These are phyloP conservation scores for Orchestes rusci DNA, from an alignment of 2,888 invertebrate genomes.

Conservation along the genomic window DNA sequence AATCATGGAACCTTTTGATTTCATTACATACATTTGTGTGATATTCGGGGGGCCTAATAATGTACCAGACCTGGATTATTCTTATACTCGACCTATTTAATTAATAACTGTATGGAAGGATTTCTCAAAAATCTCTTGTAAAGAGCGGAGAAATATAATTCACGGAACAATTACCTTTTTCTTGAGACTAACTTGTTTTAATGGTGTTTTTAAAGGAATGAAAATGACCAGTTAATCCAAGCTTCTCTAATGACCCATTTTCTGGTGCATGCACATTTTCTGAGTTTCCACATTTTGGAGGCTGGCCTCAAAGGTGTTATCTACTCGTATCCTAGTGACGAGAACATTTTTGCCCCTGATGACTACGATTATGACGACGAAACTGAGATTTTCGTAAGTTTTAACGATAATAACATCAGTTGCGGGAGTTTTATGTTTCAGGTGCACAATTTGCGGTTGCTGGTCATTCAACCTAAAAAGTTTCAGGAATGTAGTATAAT, in stretches of 20 bases:
- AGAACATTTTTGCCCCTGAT: slow-evolving; percentile 49
- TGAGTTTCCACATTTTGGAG: slow-evolving; percentile 83
- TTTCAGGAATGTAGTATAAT: slow-evolving; percentile 60
- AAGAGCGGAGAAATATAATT: no score
- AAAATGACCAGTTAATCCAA: slow-evolving; percentile 54
- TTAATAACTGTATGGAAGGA: no score
- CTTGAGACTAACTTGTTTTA: not conserved
- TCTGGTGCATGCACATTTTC: slow-evolving; percentile 75
- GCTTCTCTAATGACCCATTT: slow-evolving; percentile 79
- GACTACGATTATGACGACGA: slow-evolving; percentile 48
- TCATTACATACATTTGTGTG: no score
- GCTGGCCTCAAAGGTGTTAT: slow-evolving; percentile 54
- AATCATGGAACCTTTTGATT: no score
- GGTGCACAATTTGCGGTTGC: slow-evolving; percentile 50
- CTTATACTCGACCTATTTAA: no score
- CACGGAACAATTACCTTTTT: no score
- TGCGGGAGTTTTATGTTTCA: slow-evolving; percentile 10
- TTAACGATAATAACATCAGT: no score
- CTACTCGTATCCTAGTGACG: slow-evolving; percentile 40
- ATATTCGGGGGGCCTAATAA: no score
- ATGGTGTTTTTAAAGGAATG: slow-evolving; percentile 43
- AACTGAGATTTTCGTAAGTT: slow-evolving; percentile 41
- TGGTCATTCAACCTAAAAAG: slow-evolving; percentile 81
- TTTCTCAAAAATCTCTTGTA: no score
- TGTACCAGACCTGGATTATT: no score